Conservation (phyloP, 2,797 vertebrate species). For the Eutrigla gurnardus region DNA sequence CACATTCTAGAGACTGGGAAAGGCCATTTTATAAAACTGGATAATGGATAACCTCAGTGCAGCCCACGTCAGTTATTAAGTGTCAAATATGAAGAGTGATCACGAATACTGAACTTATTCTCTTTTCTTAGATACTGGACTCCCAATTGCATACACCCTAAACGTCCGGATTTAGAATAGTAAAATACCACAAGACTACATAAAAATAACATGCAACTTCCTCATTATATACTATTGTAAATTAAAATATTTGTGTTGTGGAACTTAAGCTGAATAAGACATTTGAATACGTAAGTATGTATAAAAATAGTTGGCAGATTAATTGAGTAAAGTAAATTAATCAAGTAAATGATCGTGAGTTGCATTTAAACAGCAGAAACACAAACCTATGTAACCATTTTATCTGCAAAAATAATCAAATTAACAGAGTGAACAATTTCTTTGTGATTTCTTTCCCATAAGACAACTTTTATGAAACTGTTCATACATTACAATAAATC, state of each 20-base stretch:
- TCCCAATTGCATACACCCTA: constrained; percentile 46
- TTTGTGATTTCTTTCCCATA: not conserved
- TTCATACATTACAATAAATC: constrained; percentile 11
- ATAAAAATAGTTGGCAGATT: not conserved
- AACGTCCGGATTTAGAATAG: constrained; percentile 37
- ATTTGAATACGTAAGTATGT: not conserved
- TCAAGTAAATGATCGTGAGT: not conserved
- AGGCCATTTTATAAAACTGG: constrained; percentile 56
- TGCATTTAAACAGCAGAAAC: not conserved
- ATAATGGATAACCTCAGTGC: constrained; percentile 56
- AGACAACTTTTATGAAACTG: not conserved
- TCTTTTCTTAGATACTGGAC: constrained; percentile 53
- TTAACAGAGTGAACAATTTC: not conserved
- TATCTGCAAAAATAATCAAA: not conserved
- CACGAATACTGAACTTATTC: constrained; percentile 32
- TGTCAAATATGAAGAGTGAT: constrained; percentile 43
- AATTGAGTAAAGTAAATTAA: not conserved
- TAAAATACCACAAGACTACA: not conserved
- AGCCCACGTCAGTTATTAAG: constrained; percentile 13
- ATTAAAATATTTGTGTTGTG: not conserved
- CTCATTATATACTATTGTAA: not conserved
- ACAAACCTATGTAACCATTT: too few relatives aligned
- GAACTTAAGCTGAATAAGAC: not conserved
- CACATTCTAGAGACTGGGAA: constrained; percentile 56
- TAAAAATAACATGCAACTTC: not conserved